A percentile compares a stretch with the other conserved stretches of the same genome.
phyloP scores from a whole-genome alignment of 2,888 invertebrate genomes.

The Andrena chrysosceles region DNA sequence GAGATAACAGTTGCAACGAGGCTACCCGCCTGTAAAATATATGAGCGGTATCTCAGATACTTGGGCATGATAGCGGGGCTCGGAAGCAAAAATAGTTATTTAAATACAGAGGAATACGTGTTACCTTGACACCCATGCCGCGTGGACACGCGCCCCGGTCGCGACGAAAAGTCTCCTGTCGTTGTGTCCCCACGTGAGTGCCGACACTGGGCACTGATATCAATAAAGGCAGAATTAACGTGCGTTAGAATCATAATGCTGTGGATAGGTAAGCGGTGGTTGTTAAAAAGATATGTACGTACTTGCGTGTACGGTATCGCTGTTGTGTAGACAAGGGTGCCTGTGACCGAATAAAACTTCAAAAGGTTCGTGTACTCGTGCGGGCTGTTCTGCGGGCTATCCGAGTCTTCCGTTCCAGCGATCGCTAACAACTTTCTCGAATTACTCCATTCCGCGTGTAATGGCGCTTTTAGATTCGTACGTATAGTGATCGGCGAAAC shows the following conservation, averaged over 20 bases:
- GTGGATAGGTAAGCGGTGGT: background rate
- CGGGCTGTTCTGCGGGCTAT: conserved; percentile 64
- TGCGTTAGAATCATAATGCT: background rate
- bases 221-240: conserved; percentile 7
- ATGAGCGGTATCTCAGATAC: background rate
- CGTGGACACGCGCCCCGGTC: conserved; percentile 95
- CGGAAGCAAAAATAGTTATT: background rate
- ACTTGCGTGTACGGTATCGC: conserved; percentile 92
- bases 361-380: conserved; percentile 92
- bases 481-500: conserved; percentile 94
- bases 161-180: conserved; percentile 97
- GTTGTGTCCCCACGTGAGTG: conserved; percentile 99
- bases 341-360: conserved; percentile 96
- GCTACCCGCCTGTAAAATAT: conserved; percentile 90
- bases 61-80: background rate
- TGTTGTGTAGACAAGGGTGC: conserved; percentile 92
- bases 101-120: background rate
- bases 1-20: conserved; percentile 95
- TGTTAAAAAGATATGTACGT: conserved; percentile 32
- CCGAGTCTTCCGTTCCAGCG: conserved; percentile 89
- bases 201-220: conserved; percentile 92
- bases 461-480: conserved; percentile 92
- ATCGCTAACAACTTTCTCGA: conserved; percentile 96
- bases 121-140: conserved; percentile 94
- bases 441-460: conserved; percentile 98